Conservation (phyloP, 1,140 invertebrate species). For the Acyrthosiphon pisum region DNA sequence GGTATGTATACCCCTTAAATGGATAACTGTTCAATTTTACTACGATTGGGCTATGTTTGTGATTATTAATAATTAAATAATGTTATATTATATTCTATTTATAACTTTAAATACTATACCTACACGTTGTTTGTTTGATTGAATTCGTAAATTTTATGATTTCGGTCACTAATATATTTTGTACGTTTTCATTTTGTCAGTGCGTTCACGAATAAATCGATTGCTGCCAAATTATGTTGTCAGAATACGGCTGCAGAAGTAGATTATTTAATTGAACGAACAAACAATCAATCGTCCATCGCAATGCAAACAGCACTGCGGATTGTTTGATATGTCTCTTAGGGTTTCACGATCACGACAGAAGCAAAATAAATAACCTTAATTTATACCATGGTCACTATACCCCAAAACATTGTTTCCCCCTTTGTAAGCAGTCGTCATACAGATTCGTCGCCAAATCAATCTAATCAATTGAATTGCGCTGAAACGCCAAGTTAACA, state of each 20-base stretch:
- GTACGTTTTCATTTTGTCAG: background rate
- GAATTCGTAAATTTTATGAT: background rate
- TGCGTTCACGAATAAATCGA: background rate
- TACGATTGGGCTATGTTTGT: background rate
- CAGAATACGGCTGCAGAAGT: background rate
- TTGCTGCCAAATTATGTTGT: no score
- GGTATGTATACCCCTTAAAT: background rate
- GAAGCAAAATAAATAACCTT: conserved; percentile 8
- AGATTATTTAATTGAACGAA: conserved; percentile 24
- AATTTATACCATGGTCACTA: conserved; percentile 8
- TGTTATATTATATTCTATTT: background rate
- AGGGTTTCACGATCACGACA: background rate
- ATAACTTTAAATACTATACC: background rate
- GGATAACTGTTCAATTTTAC: background rate
- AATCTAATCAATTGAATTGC: background rate
- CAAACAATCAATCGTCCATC: background rate
- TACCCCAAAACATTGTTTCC: background rate
- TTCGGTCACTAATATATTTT: background rate
- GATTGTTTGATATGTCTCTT: conserved; percentile 16
- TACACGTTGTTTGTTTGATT: background rate
- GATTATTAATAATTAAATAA: background rate
- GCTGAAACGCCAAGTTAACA: background rate
- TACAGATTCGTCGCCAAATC: background rate
- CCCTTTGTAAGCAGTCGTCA: no score
- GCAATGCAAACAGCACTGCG: background rate